Evolutionary conservation across 2,888 invertebrate species (phyloP).

Genomic region (Drosophila meridiana): DNA sequence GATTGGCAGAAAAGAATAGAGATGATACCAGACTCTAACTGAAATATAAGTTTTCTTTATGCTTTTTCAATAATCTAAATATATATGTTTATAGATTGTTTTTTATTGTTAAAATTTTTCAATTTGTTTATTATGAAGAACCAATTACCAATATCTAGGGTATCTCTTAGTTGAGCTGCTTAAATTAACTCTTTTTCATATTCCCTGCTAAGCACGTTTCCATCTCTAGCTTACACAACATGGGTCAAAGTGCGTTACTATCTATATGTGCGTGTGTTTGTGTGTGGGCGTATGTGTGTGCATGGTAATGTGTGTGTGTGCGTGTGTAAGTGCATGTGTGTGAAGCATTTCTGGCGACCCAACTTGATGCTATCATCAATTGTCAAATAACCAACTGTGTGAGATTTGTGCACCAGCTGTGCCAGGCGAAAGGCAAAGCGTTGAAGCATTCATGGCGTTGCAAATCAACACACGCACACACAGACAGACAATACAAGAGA

Average conservation of each 20-base stretch:
- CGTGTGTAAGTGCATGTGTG: constrained; percentile 27
- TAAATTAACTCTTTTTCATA: rapidly evolving
- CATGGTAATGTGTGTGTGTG: constrained; percentile 14
- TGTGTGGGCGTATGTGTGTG: constrained; percentile 24
- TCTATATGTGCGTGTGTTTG: constrained; percentile 28
- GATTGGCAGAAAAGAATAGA: too few relatives aligned
- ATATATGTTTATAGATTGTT: too few relatives aligned
- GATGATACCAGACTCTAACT: too few relatives aligned
- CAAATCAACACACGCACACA: constrained; percentile 63
- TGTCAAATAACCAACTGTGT: constrained; percentile 80
- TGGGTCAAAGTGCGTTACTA: constrained; percentile 55
- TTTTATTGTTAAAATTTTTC: too few relatives aligned
- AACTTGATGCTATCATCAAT: constrained; percentile 80
- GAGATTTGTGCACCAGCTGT: constrained; percentile 79
- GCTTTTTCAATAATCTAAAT: too few relatives aligned
- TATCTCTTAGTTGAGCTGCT: background rate
- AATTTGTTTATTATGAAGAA: too few relatives aligned
- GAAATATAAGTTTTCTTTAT: too few relatives aligned
- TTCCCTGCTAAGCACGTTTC: background rate
- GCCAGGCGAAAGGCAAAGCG: constrained; percentile 61
- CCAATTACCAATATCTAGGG: too few relatives aligned
- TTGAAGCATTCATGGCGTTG: constrained; percentile 78
- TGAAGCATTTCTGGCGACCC: constrained; percentile 69
- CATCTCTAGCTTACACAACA: constrained; percentile 8
- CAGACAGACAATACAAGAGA: constrained; percentile 7